Base-by-base conservation (phyloP, 2,888 invertebrate genomes). In the Euproctis similis region DNA sequence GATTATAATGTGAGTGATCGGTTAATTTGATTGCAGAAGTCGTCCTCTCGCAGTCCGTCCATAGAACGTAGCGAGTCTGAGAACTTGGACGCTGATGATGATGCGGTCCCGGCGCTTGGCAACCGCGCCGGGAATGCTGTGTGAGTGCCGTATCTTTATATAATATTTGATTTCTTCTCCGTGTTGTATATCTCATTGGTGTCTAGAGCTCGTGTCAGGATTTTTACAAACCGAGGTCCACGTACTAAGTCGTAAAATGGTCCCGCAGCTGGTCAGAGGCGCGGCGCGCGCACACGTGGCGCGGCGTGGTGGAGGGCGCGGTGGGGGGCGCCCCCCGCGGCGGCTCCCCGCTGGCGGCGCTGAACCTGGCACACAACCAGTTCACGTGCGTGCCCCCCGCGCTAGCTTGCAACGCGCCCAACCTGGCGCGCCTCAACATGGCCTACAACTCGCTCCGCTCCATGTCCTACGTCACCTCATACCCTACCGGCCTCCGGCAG, bases 301-400 rank as follows among this genome's bases (percentile, higher is more conserved):
- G 86, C 8, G 87, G 86, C 36, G 86, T 85, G 2, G 48, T 56
- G 28, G 54, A 53, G 31, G 39, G 51, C 8, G 14, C 34, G 0
- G 22, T 20, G n/a, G 25, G 39, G 8, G 30, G 42, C 9, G 32
- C 28, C 74, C 84, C 28, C 86, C 86, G 87, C 17, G 77, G 84
- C 1, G 86, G 87, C 25, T 91, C 92, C 1, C 87, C 90, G 38
- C 73, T 95, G 6, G 86, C 90, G 1, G 87, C 92, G 1, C 85
- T 98, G 3, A 97, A 96, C 78, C 85, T 98, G 17, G 92, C 96
- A 0, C 94, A 96, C 76, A 98, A 98, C 85, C 87, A 93, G 48
- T 95, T 98, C 67, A 90, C 91, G 16, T 89, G 90, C 46, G 90
- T 98, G 35, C 98, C 98, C 0, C 88, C 90, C 1, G 93, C 94